These are phyloP conservation scores for Acrocyrtus sp. DNA, from an alignment of 2,888 invertebrate genomes.

Conservation along the genomic window DNA sequence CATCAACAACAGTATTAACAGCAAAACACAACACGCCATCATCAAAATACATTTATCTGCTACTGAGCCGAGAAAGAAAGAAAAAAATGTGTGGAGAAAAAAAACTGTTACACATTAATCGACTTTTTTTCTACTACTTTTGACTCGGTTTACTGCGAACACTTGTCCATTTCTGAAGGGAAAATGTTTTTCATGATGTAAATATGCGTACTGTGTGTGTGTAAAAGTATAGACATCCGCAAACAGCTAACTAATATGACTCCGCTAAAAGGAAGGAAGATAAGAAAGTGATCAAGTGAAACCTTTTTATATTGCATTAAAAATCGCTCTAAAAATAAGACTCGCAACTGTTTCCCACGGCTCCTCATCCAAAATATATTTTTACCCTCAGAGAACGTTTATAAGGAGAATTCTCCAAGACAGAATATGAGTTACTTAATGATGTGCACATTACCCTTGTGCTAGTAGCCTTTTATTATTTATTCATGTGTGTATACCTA, in stretches of 20 bases:
- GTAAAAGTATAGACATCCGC: too few relatives aligned
- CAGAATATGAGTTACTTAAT: too few relatives aligned
- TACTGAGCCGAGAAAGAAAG: slow-evolving; percentile 2
- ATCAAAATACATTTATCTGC: slow-evolving; percentile 34
- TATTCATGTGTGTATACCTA: too few relatives aligned
- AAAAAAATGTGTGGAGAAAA: slow-evolving; percentile 23
- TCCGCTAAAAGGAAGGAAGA: slow-evolving; percentile 31
- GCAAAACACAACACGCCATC: slow-evolving; percentile 9
- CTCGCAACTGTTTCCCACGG: slow-evolving; percentile 43
- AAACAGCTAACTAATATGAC: slow-evolving; percentile 27
- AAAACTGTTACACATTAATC: slow-evolving; percentile 52
- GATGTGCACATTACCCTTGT: too few relatives aligned
- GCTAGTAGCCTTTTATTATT: too few relatives aligned
- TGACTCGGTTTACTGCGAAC: slow-evolving; percentile 9
- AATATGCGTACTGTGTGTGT: too few relatives aligned
- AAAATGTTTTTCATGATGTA: slow-evolving; percentile 26
- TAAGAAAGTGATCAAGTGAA: slow-evolving; percentile 50
- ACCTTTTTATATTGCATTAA: slow-evolving; percentile 33
- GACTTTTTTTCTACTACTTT: slow-evolving; percentile 32
- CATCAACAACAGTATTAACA: slow-evolving; percentile 15
- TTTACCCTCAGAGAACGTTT: too few relatives aligned
- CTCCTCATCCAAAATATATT: slow-evolving; percentile 3
- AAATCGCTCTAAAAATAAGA: slow-evolving; percentile 46
- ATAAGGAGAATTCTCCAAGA: too few relatives aligned
- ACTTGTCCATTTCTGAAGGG: slow-evolving; percentile 41